Evolutionary conservation across 2,113 vertebrate species (phyloP), one percentile per base, ranked within the genome.

Genomic region (Brienomyrus brachyistius): DNA sequence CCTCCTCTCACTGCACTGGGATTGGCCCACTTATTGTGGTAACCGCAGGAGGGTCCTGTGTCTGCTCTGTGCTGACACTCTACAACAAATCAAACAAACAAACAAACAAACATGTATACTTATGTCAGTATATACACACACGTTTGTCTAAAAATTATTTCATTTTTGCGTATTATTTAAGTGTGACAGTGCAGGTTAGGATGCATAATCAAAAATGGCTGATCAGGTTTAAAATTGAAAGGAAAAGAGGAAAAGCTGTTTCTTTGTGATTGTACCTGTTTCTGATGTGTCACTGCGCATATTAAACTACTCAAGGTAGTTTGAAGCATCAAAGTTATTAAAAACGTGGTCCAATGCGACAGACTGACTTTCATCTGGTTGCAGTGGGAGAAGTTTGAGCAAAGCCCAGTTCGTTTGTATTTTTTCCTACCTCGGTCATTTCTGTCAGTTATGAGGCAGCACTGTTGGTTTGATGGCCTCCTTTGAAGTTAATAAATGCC

Each of bases 401-500:
- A 21, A 84, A 43, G 43, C 35, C 45, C 40, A 13, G 35, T 80
- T 80, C 31, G 7, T 27, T 70, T 31, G 17, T 43, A 43, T 48
- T n/a, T 48, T 48, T 21, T 23, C 19, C 21, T 43, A 45, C 40
- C 82, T 47, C 15, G 13, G 74, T 43, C 82, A 87, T 27, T 87
- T 56, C 50, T 35, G 51, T 54, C 50, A 56, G 47, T 87, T 87
- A 54, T 17, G n/a, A 86, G 27, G 27, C 48, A 56, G 27, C n/a
- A 15, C 27, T 56, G 23, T 40, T 87, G 47, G n/a, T 56, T 23
- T 40, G 50, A 54, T 35, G 27, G 54, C 4, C 51, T 87, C 85
- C 85, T 87, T 87, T 54, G 48, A 87, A 54, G 85, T 87, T 87
- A 54, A 87, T 87, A 87, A 87, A 87, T 54, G 50, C 48, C 85